Evolutionary conservation across 2,797 vertebrate genomes (phyloP), one percentile per base, ranked within the genome.

Genomic region (Sciurus vulgaris): DNA sequence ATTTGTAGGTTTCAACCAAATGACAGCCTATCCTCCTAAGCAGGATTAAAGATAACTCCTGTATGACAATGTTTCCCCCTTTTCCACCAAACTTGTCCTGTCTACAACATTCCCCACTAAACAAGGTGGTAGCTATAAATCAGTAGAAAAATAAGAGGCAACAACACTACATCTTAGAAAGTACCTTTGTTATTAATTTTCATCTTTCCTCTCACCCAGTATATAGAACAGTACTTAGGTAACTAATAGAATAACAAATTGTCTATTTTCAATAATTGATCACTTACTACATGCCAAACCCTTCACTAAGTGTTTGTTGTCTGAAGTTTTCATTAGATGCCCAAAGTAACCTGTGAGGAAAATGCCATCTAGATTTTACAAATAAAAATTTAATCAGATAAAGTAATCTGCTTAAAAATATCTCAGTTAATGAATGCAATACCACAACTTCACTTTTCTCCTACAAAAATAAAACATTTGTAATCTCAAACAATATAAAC

Each of bases 361-460:
- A 49, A 69, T 33, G 17, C 78, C 65, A 41, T 24, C 35, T 74
- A 44, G 4, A 44, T 86, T 86, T 94, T 89, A 51, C 3, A 28
- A 90, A 67, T 44, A 18, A 89, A 63, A 96, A 89, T 86, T 63
- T 72, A 51, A 81, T 61, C 49, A 88, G 59, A 83, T 51, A 78
- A 88, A 70, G 15, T 89, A 2, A 38, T 47, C 6, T 78, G 4
- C 17, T 94, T 94, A 35, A 78, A 83, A 73, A 69, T 24, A 79
- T 49, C 5, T 7, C 24, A 86, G 1, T 6, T 88, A 69, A 44
- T 61, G 61, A 77, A 78, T 65, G 35, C 6, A 78, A 10, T 26
- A 86, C 11, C 12, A 84, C 76, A 84, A 6, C 91, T 70, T 93
- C 22, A 70, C 2, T 49, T 3, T 33, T 28, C 28, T 81, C 76